phyloP scores from a whole-genome alignment of 2,797 vertebrate species.

The Oreortyx pictus region DNA sequence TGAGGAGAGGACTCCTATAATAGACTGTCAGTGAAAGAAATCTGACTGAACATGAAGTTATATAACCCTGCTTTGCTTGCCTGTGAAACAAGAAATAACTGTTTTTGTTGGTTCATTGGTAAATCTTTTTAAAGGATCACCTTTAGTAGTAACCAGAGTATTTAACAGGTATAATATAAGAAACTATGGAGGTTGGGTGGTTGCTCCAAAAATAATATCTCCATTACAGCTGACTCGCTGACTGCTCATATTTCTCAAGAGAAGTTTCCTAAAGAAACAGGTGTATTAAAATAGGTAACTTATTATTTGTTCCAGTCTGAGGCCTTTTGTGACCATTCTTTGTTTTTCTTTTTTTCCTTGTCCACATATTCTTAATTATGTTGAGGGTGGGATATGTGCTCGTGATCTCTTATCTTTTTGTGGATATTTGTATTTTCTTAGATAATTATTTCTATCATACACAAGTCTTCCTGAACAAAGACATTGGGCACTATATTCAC shows the following conservation, averaged over 20 bases:
- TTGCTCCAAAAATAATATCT: not conserved
- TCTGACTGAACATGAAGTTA: not conserved
- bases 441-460: not conserved
- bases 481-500: not conserved
- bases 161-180: not conserved
- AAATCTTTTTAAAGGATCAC: not conserved
- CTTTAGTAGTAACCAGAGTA: not conserved
- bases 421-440: not conserved
- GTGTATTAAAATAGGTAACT: not conserved
- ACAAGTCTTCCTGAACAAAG: not conserved
- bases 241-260: not conserved
- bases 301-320: not conserved
- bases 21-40: not conserved
- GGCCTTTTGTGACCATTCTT: not conserved
- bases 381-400: not conserved
- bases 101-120: not conserved
- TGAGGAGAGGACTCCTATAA: not conserved
- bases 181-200: not conserved
- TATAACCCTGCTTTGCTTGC: not conserved
- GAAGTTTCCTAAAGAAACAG: not conserved
- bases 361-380: not conserved
- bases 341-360: not conserved
- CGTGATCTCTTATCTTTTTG: not conserved
- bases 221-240: not conserved
- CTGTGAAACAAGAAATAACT: not conserved